Conservation (phyloP, 2,888 invertebrate species). For the Gasteruption jaculator region DNA sequence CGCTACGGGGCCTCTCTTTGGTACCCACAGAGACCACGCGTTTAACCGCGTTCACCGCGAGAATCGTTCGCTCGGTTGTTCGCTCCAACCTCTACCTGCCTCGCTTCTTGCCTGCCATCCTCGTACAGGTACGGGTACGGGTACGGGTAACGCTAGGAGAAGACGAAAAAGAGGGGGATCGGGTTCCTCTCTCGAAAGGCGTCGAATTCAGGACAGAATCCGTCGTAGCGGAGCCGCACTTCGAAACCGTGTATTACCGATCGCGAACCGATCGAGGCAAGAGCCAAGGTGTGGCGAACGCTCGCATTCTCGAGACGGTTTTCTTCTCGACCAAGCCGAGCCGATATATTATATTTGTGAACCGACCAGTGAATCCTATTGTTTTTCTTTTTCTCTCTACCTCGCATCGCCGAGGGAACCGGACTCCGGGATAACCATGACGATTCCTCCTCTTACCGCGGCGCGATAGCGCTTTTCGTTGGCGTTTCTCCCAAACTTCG, state of each 20-base stretch:
- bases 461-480: background rate
- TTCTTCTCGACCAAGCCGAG: constrained; percentile 18
- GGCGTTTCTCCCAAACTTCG: constrained; percentile 20
- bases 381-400: constrained; percentile 18
- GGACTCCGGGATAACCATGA: constrained; percentile 1
- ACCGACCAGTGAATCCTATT: constrained; percentile 15
- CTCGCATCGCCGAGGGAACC: background rate
- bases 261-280: constrained; percentile 34
- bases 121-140: constrained; percentile 17
- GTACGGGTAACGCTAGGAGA: constrained; percentile 7
- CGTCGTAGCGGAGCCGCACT: constrained; percentile 24
- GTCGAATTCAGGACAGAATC: constrained; percentile 42
- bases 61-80: constrained; percentile 20
- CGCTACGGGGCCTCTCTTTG: constrained; percentile 17
- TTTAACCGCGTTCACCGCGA: constrained; percentile 19
- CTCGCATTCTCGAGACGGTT: too few species aligned
- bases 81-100: constrained; percentile 23
- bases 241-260: constrained; percentile 30
- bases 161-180: constrained; percentile 19
- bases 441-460: background rate
- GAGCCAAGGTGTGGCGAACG: constrained; percentile 41
- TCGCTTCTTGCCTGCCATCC: constrained; percentile 26
- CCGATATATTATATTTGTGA: constrained; percentile 13
- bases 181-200: constrained; percentile 8
- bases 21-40: constrained; percentile 9